phyloP scores from a whole-genome alignment of 2,113 vertebrate genomes.

The Toxostoma redivivum region DNA sequence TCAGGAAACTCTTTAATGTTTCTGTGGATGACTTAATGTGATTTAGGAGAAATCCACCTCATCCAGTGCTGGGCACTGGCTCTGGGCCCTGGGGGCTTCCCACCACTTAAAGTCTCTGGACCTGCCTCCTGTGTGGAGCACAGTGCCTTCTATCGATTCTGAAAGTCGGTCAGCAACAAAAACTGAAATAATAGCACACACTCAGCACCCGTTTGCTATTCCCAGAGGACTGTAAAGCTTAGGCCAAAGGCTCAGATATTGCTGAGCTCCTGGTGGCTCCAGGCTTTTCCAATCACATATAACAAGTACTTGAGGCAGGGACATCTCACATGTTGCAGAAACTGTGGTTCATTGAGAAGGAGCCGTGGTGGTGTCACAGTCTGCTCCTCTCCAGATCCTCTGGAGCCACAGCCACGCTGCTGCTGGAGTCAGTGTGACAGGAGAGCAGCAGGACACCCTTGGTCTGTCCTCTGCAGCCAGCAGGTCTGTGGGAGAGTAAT shows the following conservation, averaged over 20 bases:
- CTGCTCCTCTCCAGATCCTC: background rate
- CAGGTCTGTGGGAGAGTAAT: fast-evolving
- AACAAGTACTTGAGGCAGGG: fast-evolving
- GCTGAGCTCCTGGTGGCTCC: background rate
- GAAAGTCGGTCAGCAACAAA: background rate
- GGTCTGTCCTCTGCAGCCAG: background rate
- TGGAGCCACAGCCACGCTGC: background rate
- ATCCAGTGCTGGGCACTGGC: background rate
- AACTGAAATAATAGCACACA: background rate
- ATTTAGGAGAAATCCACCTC: background rate
- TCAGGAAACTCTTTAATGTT: slow-evolving; percentile 38
- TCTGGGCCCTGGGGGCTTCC: background rate
- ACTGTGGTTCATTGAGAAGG: background rate
- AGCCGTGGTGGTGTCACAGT: fast-evolving
- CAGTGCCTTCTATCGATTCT: background rate
- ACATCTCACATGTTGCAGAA: background rate
- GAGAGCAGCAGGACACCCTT: fast-evolving
- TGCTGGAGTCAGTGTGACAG: fast-evolving
- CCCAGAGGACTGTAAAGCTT: background rate
- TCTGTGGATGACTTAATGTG: slow-evolving; percentile 18
- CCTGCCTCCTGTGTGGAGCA: background rate
- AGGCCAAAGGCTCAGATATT: background rate
- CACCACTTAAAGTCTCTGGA: background rate
- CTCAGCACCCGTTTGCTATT: background rate
- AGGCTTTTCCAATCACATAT: background rate